Conservation (phyloP, 2,888 invertebrate species). For the Blomia tropicalis region DNA sequence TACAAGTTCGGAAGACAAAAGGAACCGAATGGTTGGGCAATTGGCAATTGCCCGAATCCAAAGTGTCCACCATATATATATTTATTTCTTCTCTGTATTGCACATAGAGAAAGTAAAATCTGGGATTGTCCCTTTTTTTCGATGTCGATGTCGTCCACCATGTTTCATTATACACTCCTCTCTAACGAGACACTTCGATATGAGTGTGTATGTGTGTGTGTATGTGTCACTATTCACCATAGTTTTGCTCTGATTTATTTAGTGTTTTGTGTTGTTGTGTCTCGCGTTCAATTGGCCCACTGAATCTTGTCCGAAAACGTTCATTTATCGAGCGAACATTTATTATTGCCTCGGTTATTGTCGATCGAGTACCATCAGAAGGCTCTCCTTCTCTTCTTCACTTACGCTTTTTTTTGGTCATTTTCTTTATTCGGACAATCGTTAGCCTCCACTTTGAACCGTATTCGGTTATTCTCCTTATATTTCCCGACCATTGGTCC, state of each 20-base stretch:
- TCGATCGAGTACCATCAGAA: too few relatives aligned
- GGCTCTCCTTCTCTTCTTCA: too few relatives aligned
- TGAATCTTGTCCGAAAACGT: conserved; percentile 13
- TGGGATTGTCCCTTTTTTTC: conserved; percentile 12
- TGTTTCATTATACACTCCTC: background rate
- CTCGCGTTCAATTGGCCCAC: conserved; percentile 15
- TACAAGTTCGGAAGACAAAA: background rate
- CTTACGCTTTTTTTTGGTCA: too few relatives aligned
- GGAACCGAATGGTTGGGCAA: background rate
- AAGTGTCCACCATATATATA: background rate
- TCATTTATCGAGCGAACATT: too few relatives aligned
- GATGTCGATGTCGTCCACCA: background rate
- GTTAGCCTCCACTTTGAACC: too few relatives aligned
- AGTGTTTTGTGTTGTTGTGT: conserved; percentile 12
- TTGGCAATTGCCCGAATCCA: background rate
- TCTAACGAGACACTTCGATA: background rate
- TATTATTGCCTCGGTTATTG: conserved; percentile 14
- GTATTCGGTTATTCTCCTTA: too few relatives aligned
- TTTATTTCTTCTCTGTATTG: background rate
- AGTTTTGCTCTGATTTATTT: conserved; percentile 8
- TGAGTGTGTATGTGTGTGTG: background rate
- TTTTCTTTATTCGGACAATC: too few relatives aligned
- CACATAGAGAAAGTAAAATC: too few relatives aligned
- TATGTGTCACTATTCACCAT: too few relatives aligned
- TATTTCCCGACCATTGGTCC: too few relatives aligned